Base-by-base conservation (phyloP, 2,113 vertebrate genomes). In the Malaclemys terrapin region DNA sequence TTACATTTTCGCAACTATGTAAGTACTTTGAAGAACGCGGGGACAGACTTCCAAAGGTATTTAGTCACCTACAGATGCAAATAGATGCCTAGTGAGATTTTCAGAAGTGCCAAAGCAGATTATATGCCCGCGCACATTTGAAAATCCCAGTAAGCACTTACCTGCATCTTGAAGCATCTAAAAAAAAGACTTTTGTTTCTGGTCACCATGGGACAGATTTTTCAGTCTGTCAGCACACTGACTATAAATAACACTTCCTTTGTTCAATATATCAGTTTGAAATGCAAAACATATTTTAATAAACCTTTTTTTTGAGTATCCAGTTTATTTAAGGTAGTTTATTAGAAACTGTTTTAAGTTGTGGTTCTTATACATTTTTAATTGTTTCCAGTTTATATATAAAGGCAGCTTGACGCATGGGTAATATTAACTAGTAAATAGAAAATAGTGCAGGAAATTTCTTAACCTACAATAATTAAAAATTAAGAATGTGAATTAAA, bases 401-500 rank as follows among this genome's bases (percentile, higher is more conserved):
- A 65, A 75, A 38, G 75, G 81, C 56, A 88, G 56, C 27, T 87
- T 95, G 91, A 96, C 81, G 88, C 5, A 84, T 97, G 93, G 88
- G 50, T 91, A 7, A 76, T 38, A 72, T n/a, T 94, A 91, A 91
- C 84, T 93, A 88, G 59, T 62, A 95, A 95, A 96, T 83, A 93
- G 25, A 13, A 47, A 88, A 88, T 87, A 89, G 93, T 92, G 91
- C 84, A 84, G 87, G 49, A 89, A 2, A 1, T 94, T 92, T 95
- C 81, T 89, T 97, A 94, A 96, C 95, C 94, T 76, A 76, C 92
- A 91, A 93, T 89, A 27, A 88, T 95, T 95, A 93, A 90, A 93
- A 91, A 94, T 85, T 79, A 96, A 94, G 89, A 94, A 95, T 87
- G 79, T 87, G 93, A 96, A 83, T 83, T 83, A 54, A 76, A 22